These are phyloP conservation scores for Eueides isabella DNA, from an alignment of 1,140 invertebrate species.

Conservation along the genomic window DNA sequence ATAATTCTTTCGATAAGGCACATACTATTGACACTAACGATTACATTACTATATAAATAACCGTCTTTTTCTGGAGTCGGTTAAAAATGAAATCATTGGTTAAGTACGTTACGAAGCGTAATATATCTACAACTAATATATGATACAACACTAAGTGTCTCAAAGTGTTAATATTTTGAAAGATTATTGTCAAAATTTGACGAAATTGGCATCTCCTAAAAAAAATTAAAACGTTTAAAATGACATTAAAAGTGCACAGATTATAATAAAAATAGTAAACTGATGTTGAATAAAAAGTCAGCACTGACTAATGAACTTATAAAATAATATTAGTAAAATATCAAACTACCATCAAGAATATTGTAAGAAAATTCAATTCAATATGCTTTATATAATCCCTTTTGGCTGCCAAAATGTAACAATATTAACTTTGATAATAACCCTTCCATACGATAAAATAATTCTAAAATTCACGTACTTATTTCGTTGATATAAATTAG, in stretches of 20 bases:
- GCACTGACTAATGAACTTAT: too few species aligned
- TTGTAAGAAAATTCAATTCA: not conserved
- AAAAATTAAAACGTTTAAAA: constrained; percentile 1
- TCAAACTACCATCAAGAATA: not conserved
- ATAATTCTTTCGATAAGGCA: constrained; percentile 54
- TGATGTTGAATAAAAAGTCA: too few species aligned
- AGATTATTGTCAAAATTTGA: not conserved
- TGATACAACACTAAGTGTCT: not conserved
- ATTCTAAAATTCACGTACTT: not conserved
- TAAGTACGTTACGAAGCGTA: constrained; percentile 23
- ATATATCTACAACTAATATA: not conserved
- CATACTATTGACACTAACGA: constrained; percentile 58
- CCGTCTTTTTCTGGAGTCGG: too few species aligned
- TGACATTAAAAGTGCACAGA: not conserved
- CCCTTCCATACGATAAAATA: not conserved
- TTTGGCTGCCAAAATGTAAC: not conserved
- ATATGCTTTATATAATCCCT: not conserved
- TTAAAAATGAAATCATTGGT: constrained; percentile 21
- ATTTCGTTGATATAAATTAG: not conserved
- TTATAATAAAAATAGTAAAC: not conserved
- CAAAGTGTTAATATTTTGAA: not conserved
- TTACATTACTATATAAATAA: constrained; percentile 26
- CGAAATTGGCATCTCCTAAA: not conserved
- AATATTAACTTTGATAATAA: not conserved
- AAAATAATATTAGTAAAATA: too few species aligned